A percentile compares a stretch with the other conserved stretches of the same genome.
Evolutionary conservation across 2,113 vertebrate genomes (phyloP).

Genomic region (Sapayoa aenigma): DNA sequence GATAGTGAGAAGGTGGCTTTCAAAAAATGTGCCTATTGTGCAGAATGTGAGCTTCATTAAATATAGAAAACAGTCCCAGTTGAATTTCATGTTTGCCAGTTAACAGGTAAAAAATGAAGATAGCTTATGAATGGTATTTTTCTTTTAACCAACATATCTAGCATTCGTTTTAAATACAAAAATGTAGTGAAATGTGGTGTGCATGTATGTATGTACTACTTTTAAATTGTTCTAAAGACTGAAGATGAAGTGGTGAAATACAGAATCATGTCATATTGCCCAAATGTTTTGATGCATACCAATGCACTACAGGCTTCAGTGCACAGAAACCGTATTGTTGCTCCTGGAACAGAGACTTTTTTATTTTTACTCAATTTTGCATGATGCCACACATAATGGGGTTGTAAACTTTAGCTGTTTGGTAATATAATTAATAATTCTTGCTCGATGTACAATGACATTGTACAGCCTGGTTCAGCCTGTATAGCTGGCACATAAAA

Average conservation of each 20-base stretch:
- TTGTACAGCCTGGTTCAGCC: background rate
- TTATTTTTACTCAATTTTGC: background rate
- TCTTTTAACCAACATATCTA: background rate
- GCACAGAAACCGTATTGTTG: background rate
- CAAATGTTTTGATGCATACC: accelerated
- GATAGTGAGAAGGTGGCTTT: background rate
- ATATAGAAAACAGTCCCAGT: background rate
- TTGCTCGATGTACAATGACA: background rate
- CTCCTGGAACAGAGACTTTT: background rate
- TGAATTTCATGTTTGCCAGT: background rate
- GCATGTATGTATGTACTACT: accelerated
- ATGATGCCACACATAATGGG: background rate
- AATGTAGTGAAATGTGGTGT: background rate
- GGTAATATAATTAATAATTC: background rate
- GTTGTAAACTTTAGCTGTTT: background rate
- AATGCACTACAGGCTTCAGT: background rate
- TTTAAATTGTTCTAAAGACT: background rate
- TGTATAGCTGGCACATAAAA: background rate
- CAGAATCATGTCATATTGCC: background rate
- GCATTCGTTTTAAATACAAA: background rate
- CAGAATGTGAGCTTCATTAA: background rate
- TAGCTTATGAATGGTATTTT: background rate
- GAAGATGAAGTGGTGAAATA: background rate
- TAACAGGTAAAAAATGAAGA: background rate
- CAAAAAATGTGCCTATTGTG: background rate